These are phyloP conservation scores for Odontothrips loti DNA, from an alignment of 2,888 invertebrate species.

Conservation along the genomic window DNA sequence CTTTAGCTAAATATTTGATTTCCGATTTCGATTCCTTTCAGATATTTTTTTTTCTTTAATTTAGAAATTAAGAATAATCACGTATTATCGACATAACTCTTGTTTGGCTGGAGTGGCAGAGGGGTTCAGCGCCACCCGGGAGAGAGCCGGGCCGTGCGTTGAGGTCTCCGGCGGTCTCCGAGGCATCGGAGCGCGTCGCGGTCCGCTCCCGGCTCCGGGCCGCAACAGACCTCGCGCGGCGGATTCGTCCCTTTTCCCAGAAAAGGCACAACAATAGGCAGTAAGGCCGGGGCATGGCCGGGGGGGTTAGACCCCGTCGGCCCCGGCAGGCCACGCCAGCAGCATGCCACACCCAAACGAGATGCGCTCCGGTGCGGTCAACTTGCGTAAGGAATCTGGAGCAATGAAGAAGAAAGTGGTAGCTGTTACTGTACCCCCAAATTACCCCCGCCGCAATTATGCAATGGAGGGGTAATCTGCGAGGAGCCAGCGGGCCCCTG, in stretches of 20 bases:
- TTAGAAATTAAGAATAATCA: not conserved
- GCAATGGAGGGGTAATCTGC: not conserved
- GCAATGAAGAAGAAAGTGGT: not conserved
- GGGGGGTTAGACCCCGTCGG: not conserved
- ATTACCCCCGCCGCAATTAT: constrained; percentile 7
- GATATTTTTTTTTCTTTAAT: not conserved
- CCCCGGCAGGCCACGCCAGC: not conserved
- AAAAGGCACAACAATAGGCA: constrained; percentile 11
- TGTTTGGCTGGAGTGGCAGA: too few relatives aligned
- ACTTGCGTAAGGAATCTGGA: constrained; percentile 23
- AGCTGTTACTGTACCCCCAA: constrained; percentile 6
- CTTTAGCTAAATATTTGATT: too few relatives aligned
- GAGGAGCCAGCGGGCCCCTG: too few relatives aligned
- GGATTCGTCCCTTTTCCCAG: not conserved
- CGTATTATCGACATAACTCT: too few relatives aligned
- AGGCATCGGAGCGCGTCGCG: too few relatives aligned
- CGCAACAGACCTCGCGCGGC: not conserved
- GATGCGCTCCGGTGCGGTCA: not conserved
- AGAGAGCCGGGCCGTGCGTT: too few relatives aligned
- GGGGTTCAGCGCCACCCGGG: too few relatives aligned
- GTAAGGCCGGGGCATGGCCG: not conserved
- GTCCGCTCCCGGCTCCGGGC: not conserved
- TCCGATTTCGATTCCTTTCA: too few relatives aligned
- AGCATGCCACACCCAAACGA: constrained; percentile 8
- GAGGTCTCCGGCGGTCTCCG: too few relatives aligned